Conservation (phyloP, 2,113 vertebrate species). For the Calyptommatus sinebrachiatus region DNA sequence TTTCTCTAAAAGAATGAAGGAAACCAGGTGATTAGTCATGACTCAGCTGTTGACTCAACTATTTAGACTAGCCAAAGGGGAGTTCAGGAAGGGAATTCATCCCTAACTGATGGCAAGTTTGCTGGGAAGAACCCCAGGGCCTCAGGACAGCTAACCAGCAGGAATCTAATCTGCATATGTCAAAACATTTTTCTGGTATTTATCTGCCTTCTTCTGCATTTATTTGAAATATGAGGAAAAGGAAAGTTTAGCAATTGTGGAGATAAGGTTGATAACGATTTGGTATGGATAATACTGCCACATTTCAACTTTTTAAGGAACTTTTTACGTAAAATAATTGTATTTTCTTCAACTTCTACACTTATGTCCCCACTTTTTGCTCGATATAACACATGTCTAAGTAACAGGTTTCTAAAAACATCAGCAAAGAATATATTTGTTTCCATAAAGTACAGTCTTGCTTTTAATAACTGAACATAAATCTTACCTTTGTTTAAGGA, state of each 20-base stretch:
- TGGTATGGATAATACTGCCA: background rate
- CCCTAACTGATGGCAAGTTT: no score
- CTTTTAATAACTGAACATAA: background rate
- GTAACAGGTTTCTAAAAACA: background rate
- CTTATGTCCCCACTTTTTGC: background rate
- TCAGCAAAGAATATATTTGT: background rate
- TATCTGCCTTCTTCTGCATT: background rate
- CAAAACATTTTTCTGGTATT: background rate
- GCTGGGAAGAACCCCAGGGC: no score
- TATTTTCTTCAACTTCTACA: background rate
- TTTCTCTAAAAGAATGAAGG: no score
- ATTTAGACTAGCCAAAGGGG: no score
- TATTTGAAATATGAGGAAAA: background rate
- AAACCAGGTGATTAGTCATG: no score
- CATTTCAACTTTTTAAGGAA: background rate
- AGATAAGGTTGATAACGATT: background rate
- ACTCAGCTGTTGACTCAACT: no score
- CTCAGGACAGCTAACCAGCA: no score
- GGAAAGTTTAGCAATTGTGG: background rate
- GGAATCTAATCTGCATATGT: no score
- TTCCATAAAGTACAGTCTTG: background rate
- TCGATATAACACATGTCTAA: background rate
- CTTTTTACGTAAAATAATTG: background rate
- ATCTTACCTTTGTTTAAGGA: conserved; percentile 86
- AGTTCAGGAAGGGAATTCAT: no score